A percentile compares a stretch with the other conserved stretches of the same genome.
phyloP scores from a whole-genome alignment of 2,797 vertebrate genomes.

The Telmatherina bonti region DNA sequence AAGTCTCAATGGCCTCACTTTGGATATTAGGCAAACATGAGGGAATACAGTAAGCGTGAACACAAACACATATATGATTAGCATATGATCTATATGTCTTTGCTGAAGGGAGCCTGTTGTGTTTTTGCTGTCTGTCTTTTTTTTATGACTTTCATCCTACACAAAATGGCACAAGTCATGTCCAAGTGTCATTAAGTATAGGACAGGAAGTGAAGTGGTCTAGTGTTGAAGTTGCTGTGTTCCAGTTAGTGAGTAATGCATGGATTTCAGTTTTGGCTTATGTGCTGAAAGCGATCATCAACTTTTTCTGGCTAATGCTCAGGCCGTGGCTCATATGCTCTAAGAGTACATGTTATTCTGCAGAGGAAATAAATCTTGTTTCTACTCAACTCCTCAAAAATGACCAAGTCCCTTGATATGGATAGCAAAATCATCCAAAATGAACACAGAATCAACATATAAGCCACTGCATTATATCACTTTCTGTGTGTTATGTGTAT shows the following conservation, averaged over 20 bases:
- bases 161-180: slow-evolving; percentile 23
- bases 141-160: slow-evolving; percentile 32
- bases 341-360: slow-evolving; percentile 68
- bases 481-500: slow-evolving; percentile 27
- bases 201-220: slow-evolving; percentile 24
- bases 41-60: slow-evolving; percentile 37
- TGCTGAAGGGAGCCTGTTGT: slow-evolving; percentile 48
- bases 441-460: slow-evolving; percentile 6
- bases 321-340: slow-evolving; percentile 65
- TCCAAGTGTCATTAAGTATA: slow-evolving; percentile 26
- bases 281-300: slow-evolving; percentile 77
- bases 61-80: slow-evolving; percentile 41
- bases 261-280: slow-evolving; percentile 65
- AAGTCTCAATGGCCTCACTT: slow-evolving; percentile 20
- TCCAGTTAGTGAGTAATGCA: slow-evolving; percentile 74
- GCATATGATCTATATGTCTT: slow-evolving; percentile 46
- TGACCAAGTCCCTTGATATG: slow-evolving; percentile 11
- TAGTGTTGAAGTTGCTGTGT: slow-evolving; percentile 44
- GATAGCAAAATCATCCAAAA: slow-evolving; percentile 5
- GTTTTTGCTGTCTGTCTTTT: slow-evolving; percentile 46
- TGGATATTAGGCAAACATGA: slow-evolving; percentile 58
- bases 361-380: slow-evolving; percentile 58
- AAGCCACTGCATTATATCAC: slow-evolving; percentile 8
- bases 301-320: slow-evolving; percentile 66
- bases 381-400: slow-evolving; percentile 26